Percentiles rank a stretch among this genome's conserved stretches.
phyloP scores from a whole-genome alignment of 2,888 invertebrate species.

The Odontomyia ornata region DNA sequence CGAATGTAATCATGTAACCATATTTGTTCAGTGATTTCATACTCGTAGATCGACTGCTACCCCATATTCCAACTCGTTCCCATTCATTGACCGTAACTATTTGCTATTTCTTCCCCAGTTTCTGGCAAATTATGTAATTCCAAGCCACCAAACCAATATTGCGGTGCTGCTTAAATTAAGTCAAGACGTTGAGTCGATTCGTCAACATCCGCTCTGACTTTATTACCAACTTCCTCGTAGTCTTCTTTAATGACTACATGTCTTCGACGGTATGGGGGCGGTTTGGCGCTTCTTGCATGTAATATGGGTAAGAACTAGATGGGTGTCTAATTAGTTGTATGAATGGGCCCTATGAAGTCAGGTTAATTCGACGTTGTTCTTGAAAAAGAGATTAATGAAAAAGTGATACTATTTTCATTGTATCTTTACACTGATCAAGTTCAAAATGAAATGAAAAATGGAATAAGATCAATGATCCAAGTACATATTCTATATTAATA shows the following conservation, averaged over 20 bases:
- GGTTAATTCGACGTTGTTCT: too few species aligned
- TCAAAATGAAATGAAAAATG: too few species aligned
- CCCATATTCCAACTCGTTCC: background rate
- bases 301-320: background rate
- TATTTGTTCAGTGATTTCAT: conserved; percentile 32
- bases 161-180: background rate
- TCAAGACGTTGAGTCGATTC: background rate
- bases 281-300: background rate
- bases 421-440: too few species aligned
- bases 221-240: background rate
- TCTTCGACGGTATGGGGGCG: background rate
- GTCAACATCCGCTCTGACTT: background rate
- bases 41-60: background rate
- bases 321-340: background rate
- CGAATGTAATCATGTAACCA: conserved; percentile 39
- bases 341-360: too few species aligned
- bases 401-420: too few species aligned
- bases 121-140: background rate
- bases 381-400: too few species aligned
- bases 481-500: too few species aligned
- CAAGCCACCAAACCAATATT: background rate
- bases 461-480: too few species aligned
- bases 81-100: background rate
- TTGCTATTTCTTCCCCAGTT: background rate
- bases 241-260: background rate